A percentile compares a stretch with the other conserved stretches of the same genome.
These are phyloP conservation scores for Kryptopterus vitreolus DNA, from an alignment of 2,797 vertebrate genomes.

Conservation along the genomic window DNA sequence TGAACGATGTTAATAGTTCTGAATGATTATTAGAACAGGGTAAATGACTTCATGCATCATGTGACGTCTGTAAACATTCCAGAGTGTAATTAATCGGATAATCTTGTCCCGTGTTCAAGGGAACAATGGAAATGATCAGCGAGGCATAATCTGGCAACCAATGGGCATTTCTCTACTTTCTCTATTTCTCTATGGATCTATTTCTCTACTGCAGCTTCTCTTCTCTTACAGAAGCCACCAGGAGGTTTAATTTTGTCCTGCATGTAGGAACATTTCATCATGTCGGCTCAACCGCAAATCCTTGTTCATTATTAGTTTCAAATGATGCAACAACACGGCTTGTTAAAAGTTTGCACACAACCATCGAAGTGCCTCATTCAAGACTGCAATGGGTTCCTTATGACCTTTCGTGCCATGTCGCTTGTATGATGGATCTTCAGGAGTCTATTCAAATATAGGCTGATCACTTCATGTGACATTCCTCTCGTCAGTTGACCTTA, in stretches of 20 bases:
- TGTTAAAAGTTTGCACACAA: too few relatives aligned
- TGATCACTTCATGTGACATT: not conserved
- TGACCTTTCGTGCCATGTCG: not conserved
- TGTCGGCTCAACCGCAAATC: too few relatives aligned
- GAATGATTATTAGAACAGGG: not conserved
- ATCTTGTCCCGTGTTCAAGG: not conserved
- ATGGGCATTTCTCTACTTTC: not conserved
- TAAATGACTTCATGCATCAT: not conserved
- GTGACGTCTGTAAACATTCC: not conserved
- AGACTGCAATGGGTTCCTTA: too few relatives aligned
- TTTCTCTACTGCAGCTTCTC: too few relatives aligned
- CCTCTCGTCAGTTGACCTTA: not conserved
- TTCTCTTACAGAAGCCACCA: too few relatives aligned
- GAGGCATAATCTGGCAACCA: not conserved
- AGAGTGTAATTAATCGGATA: not conserved
- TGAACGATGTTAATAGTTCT: not conserved
- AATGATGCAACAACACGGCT: too few relatives aligned
- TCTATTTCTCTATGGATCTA: too few relatives aligned
- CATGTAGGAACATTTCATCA: too few relatives aligned
- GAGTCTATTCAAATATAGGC: not conserved
- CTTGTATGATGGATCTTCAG: not conserved
- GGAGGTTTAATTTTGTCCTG: too few relatives aligned
- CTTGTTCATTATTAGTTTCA: too few relatives aligned
- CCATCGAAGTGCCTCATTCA: too few relatives aligned
- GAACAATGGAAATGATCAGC: not conserved